Evolutionary conservation across 2,888 invertebrate genomes (phyloP), one percentile per base, ranked within the genome.

Genomic region (Desoria tigrina): DNA sequence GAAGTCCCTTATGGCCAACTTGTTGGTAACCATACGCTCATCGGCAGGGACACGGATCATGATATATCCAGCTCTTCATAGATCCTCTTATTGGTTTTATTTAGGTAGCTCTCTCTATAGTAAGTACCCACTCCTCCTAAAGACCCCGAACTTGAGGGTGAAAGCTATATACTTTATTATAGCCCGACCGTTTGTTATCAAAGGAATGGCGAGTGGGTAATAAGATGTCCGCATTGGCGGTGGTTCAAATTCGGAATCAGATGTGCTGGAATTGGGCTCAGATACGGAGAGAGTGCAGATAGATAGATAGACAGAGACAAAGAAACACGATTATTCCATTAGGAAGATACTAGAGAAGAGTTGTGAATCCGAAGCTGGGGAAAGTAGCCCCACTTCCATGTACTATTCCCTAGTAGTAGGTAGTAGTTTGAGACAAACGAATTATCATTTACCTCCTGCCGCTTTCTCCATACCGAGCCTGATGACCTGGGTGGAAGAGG

Each of bases 241-340:
- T 45, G 45, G 45, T 21, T 21, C 45, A 18, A 45, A 18, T 16
- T 45, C 16, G 4, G 45, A 45, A 45, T 45, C 45, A 45, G 21
- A 45, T 45, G 4, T n/a, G 4, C 6, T 45, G 9, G 4, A 45
- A 21, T 6, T 45, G 45, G n/a, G n/a, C n/a, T n/a, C n/a, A n/a
- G n/a, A 4, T 18, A 45, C 45, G 6, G 16, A 18, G 21, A 45
- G 45, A 18, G n/a, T 16, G n/a, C 45, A 45, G 9, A 32, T 9
- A 51, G 51, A 24, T 23, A 51, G 51, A 51, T 23, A 24, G 51
- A 51, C 11, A 28, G 68, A 63, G 70, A 68, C 68, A 68, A 61
- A 49, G 65, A 69, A 70, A 73, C 73, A 73, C 68, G 73, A 73
- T 69, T 73, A 70, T 70, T 73, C 73, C 73, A 73, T 73, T 73